phyloP scores from a whole-genome alignment of 2,888 invertebrate species.

The Eupithecia centaureata region DNA sequence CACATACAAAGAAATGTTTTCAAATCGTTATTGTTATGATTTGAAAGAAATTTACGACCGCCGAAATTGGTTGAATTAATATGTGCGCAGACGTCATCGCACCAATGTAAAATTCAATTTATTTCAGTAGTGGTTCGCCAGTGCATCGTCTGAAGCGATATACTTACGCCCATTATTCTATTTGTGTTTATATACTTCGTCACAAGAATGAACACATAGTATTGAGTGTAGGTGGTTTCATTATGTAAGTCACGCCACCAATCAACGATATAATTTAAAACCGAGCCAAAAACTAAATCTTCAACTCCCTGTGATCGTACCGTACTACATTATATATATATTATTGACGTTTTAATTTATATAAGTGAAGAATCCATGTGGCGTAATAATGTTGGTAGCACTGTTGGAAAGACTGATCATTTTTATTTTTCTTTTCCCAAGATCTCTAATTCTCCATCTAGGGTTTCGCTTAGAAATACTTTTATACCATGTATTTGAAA shows the following conservation, averaged over 20 bases:
- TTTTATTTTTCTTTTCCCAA: no score
- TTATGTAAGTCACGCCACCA: constrained; percentile 4
- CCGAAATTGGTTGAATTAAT: constrained; percentile 62
- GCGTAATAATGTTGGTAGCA: no score
- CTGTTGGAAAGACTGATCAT: no score
- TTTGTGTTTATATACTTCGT: constrained; percentile 12
- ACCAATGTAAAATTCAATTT: constrained; percentile 52
- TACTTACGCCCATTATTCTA: constrained; percentile 24
- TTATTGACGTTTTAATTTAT: no score
- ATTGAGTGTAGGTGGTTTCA: not conserved
- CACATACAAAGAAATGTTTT: not conserved
- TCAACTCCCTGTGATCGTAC: no score
- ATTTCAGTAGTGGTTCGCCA: constrained; percentile 33
- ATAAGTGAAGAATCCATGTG: no score
- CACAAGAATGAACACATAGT: constrained; percentile 18
- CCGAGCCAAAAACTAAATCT: constrained; percentile 14
- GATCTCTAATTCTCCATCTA: no score
- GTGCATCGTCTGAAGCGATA: constrained; percentile 15
- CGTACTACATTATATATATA: no score
- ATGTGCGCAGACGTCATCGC: constrained; percentile 40
- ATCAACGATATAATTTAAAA: not conserved
- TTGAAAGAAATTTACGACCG: constrained; percentile 34
- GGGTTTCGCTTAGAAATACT: no score
- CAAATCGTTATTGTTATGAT: constrained; percentile 10
- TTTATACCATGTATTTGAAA: no score